Base-by-base conservation (phyloP, 2,113 vertebrate genomes). In the Mugil cephalus region DNA sequence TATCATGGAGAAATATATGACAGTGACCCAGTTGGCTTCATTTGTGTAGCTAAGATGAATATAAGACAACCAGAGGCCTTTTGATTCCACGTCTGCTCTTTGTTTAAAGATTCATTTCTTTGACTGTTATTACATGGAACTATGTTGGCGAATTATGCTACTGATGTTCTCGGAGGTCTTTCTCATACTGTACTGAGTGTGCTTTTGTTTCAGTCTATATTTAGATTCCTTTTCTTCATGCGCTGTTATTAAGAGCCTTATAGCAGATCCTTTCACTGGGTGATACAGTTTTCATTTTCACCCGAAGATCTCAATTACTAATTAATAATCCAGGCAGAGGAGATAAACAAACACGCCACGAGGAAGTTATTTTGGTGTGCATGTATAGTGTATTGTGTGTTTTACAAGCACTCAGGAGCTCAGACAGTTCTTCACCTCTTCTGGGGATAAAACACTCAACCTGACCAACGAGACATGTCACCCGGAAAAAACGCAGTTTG, bases 401-500 rank as follows among this genome's bases (percentile, higher is more conserved):
- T 65, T 78, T n/a, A 34, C 55, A 59, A 69, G 62, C 76, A 74
- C 47, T 80, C 55, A 74, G 72, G n/a, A 51, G 18, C 42, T 7
- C 61, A 71, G 84, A 81, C 84, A 46, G 52, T 68, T 76, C 54
- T 65, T 87, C 19, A 15, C 48, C 74, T 87, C 82, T 80, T 59
- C 59, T 69, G 83, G 66, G 72, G 77, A 88, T 84, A 79, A 74
- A 82, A 67, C 84, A 71, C 67, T 88, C 75, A 82, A 78, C 60
- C 69, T 79, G 73, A 84, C 70, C 74, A 79, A 75, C 51, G 65
- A 58, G 70, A 14, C 58, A 77, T 60, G 61, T 83, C 73, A 87
- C 47, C 74, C 21, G 36, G 55, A 56, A 80, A 48, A 72, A 63
- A 53, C 24, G 55, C 39, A 24, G 54, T 67, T 66, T 77, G 62